Percentiles rank a stretch among this genome's conserved stretches.
Conservation (phyloP, 2,797 vertebrate genomes). For the Cirrhinus mrigala region DNA sequence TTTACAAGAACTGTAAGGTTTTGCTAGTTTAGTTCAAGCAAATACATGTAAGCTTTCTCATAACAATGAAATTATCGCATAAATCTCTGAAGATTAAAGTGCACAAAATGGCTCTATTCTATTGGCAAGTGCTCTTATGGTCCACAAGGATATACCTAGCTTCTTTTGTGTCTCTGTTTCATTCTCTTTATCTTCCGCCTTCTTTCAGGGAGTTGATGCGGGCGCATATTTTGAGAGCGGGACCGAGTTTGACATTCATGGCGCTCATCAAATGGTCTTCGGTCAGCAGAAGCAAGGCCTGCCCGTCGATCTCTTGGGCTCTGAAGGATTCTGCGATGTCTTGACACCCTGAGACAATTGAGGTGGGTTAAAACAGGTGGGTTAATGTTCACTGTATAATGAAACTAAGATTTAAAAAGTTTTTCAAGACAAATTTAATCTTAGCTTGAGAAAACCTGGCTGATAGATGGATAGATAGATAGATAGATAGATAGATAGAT, state of each 20-base stretch:
- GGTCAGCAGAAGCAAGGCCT: conserved; percentile 95
- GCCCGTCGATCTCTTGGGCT: conserved; percentile 97
- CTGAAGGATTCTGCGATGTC: conserved; percentile 96
- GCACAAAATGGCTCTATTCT: conserved; percentile 63
- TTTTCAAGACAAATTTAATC: background rate
- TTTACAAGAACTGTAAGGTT: conserved; percentile 62
- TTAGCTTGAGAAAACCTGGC: background rate
- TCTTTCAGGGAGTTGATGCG: conserved; percentile 97
- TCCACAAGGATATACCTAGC: conserved; percentile 49
- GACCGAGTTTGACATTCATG: conserved; percentile 98
- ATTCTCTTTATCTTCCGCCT: conserved; percentile 56
- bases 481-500: background rate
- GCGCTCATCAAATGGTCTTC: conserved; percentile 99
- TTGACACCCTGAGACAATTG: conserved; percentile 83
- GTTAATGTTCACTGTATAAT: background rate
- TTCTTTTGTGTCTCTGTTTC: conserved; percentile 23
- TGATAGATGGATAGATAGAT: background rate
- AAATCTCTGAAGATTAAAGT: conserved; percentile 66
- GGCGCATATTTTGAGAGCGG: conserved; percentile 97
- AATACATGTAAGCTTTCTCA: conserved; percentile 61
- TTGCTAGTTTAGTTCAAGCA: conserved; percentile 64
- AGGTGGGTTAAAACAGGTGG: background rate
- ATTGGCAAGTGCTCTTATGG: conserved; percentile 61
- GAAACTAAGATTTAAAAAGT: background rate
- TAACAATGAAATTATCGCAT: conserved; percentile 59